Conservation (phyloP, 2,888 invertebrate species). For the Luffia ferchaultella region DNA sequence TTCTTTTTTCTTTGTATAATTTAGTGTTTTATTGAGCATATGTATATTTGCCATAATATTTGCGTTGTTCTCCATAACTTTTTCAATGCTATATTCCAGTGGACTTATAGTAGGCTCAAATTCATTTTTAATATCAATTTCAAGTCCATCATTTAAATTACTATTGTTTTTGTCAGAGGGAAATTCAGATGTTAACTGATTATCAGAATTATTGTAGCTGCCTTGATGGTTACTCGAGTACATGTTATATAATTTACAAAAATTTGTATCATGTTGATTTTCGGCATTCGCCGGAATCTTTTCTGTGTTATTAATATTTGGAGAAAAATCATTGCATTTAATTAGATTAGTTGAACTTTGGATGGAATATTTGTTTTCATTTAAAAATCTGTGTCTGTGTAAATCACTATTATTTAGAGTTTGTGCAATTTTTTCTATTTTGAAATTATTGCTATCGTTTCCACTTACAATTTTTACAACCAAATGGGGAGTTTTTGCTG, state of each 20-base stretch:
- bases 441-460: slow-evolving; percentile 30
- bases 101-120: slow-evolving; percentile 23
- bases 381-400: too few species aligned
- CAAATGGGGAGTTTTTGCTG: slow-evolving; percentile 35
- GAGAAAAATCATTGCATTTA: too few species aligned
- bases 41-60: slow-evolving; percentile 57
- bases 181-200: too few species aligned
- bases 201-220: too few species aligned
- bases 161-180: not conserved
- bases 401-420: not conserved
- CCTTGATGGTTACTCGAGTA: too few species aligned
- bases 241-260: too few species aligned
- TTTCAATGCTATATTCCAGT: slow-evolving; percentile 49
- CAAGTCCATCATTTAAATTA: not conserved
- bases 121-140: not conserved
- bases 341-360: too few species aligned
- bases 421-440: slow-evolving; percentile 41
- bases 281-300: too few species aligned
- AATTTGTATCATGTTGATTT: too few species aligned
- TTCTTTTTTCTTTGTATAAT: slow-evolving; percentile 54
- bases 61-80: slow-evolving; percentile 55
- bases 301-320: too few species aligned
- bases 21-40: slow-evolving; percentile 47
- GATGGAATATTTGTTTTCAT: too few species aligned
- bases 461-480: slow-evolving; percentile 46